Evolutionary conservation across 2,888 invertebrate genomes (phyloP), one percentile per base, ranked within the genome.

Genomic region (Heteropelma amictum): DNA sequence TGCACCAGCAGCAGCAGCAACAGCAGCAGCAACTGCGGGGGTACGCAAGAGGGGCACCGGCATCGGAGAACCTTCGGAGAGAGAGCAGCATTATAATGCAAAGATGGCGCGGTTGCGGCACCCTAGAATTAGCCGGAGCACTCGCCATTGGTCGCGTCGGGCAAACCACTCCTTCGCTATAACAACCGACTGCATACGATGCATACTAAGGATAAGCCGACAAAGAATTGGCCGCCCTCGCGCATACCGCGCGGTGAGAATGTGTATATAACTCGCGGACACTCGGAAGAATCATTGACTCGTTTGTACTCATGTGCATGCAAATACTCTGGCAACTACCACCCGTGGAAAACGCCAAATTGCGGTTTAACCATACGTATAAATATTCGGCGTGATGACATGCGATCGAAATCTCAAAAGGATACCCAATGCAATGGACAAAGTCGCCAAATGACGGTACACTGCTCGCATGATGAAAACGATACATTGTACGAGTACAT

Each of bases 81-180:
- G 68, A 68, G 68, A 83, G 84, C n/a, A n/a, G n/a, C 85, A 88
- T 89, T 89, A 89, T 88, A 86, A 89, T 88, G 89, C 89, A 89
- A 89, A 89, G 88, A 89, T 88, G 88, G 89, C 88, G 88, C 87
- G 85, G 87, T 83, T 81, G 87, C 86, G 85, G 88, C 86, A 88
- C 88, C 89, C 88, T 89, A 89, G 89, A 88, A 89, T 89, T 89
- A 88, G 86, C 86, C 87, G 82, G 85, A 85, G 85, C 87, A 89
- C 88, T 89, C 88, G 88, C 89, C 89, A 89, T 89, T 89, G 89
- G 89, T 85, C 88, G 87, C 83, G 68, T 84, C 80, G 79, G 84
- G 70, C 86, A 88, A 89, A 89, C 89, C 89, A 89, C 89, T 89
- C 89, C 89, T 89, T 88, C 88, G 86, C 68, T 76, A 85, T 88